phyloP scores from a whole-genome alignment of 30 jellyfish, hydroid and myxozoan species.

The Aurelia coerulea region DNA sequence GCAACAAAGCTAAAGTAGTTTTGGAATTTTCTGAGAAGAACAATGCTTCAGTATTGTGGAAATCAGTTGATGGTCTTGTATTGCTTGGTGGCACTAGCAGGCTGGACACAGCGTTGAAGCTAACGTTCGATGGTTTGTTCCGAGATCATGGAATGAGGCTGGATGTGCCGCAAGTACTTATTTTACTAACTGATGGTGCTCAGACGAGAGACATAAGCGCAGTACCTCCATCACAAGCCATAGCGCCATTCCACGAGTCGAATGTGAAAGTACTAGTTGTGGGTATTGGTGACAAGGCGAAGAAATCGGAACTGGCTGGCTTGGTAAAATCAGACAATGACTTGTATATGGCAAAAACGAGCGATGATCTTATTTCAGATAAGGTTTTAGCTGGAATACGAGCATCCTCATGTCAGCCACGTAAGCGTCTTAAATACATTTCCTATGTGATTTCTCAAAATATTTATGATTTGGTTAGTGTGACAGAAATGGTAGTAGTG shows the following conservation, averaged over 20 bases:
- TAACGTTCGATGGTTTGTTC: conserved; percentile 43
- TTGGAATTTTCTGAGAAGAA: conserved; percentile 48
- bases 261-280: conserved; percentile 51
- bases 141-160: conserved; percentile 62
- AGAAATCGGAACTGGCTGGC: conserved; percentile 29
- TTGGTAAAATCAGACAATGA: conserved; percentile 42
- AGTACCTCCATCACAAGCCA: conserved; percentile 37
- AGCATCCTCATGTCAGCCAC: background rate
- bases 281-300: conserved; percentile 52
- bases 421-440: background rate
- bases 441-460: no score
- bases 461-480: no score
- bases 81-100: conserved; percentile 56
- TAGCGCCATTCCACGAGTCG: conserved; percentile 52
- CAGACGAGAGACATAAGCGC: conserved; percentile 50
- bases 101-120: conserved; percentile 60
- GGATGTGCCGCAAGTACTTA: conserved; percentile 58
- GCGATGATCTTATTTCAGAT: conserved; percentile 3
- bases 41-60: conserved; percentile 21
- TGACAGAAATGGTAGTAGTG: no score
- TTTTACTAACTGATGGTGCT: conserved; percentile 61
- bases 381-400: background rate
- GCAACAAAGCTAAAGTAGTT: conserved; percentile 37
- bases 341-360: conserved; percentile 35
- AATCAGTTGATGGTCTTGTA: conserved; percentile 57